A percentile compares a stretch with the other conserved stretches of the same genome.
Evolutionary conservation across 2,113 vertebrate species (phyloP).

Genomic region (Sminthopsis crassicaudata): DNA sequence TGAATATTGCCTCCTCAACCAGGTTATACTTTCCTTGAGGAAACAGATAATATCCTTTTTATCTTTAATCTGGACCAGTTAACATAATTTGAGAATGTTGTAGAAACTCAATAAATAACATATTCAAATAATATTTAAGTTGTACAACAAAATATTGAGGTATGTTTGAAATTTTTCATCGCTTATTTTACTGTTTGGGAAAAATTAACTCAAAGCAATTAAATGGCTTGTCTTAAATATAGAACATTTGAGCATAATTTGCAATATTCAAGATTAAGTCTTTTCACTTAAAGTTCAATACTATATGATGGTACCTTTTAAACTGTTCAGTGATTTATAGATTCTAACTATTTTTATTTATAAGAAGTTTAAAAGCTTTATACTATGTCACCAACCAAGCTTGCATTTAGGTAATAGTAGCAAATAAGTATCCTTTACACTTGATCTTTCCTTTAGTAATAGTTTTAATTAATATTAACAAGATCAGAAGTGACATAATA

Average conservation of each 20-base stretch:
- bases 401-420: not conserved
- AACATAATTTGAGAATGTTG: not conserved
- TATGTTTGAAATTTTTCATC: not conserved
- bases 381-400: not conserved
- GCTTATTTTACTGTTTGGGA: not conserved
- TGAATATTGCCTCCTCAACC: not conserved
- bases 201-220: not conserved
- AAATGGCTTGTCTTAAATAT: not conserved
- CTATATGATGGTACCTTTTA: not conserved
- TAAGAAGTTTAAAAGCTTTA: not conserved
- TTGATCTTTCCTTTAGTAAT: conserved; percentile 39
- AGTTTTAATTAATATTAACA: conserved; percentile 39
- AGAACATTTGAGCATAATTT: not conserved
- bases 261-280: not conserved
- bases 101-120: not conserved
- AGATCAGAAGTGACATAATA: conserved; percentile 7
- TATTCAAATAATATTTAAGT: not conserved
- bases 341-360: not conserved
- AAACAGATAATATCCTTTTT: not conserved
- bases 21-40: not conserved
- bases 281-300: not conserved
- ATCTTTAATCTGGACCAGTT: not conserved
- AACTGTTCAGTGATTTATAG: not conserved
- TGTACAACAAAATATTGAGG: not conserved
- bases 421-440: not conserved